Percentiles rank a stretch among this genome's conserved stretches.
Conservation (phyloP, 2,888 invertebrate species). For the Dinocampus coccinellae region DNA sequence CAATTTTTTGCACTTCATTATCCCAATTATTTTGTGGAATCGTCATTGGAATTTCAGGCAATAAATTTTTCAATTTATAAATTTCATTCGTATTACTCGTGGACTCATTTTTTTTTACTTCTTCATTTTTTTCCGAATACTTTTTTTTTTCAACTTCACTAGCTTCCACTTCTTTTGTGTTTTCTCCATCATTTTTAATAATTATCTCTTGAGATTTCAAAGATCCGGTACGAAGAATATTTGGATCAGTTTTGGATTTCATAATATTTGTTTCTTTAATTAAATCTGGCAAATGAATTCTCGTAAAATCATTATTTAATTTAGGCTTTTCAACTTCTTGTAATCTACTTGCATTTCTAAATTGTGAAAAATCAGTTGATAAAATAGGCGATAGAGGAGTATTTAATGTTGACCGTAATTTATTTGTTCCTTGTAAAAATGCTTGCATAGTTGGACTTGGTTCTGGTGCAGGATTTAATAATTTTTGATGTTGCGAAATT, state of each 20-base stretch:
- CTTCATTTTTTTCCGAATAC: constrained; percentile 44
- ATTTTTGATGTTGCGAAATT: constrained; percentile 90
- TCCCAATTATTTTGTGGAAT: constrained; percentile 76
- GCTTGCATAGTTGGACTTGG: constrained; percentile 80
- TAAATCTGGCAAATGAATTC: constrained; percentile 61
- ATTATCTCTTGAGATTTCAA: constrained; percentile 22
- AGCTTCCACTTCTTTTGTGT: constrained; percentile 33
- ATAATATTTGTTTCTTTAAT: constrained; percentile 63
- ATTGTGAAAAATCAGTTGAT: constrained; percentile 45
- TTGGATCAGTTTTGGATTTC: constrained; percentile 62
- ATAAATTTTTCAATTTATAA: constrained; percentile 74
- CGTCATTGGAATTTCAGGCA: constrained; percentile 76
- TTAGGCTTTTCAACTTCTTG: constrained; percentile 29
- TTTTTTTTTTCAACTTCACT: constrained; percentile 41
- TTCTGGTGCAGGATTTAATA: constrained; percentile 82
- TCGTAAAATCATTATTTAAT: constrained; percentile 32
- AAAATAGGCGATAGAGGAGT: constrained; percentile 62
- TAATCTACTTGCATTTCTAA: constrained; percentile 45
- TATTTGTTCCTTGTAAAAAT: constrained; percentile 72
- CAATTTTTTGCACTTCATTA: constrained; percentile 69
- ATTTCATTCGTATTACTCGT: constrained; percentile 56
- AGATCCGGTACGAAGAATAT: constrained; percentile 48
- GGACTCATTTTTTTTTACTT: constrained; percentile 42
- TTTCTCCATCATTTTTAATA: constrained; percentile 11
- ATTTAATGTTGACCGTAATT: constrained; percentile 53